phyloP scores from a whole-genome alignment of 2,113 vertebrate species.

The Mola mola region DNA sequence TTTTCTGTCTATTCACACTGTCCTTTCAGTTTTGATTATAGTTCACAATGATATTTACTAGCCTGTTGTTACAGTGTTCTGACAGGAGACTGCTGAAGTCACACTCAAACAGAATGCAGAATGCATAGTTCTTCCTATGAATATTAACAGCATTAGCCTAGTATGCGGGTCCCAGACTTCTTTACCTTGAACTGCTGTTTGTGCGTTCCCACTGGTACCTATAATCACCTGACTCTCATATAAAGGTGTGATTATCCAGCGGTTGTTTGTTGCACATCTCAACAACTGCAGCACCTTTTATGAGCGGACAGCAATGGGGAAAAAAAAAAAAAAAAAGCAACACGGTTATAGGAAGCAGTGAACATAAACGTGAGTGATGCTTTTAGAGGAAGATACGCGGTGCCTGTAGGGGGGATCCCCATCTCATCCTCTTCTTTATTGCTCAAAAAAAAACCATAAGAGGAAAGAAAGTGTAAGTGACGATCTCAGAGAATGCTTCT shows the following conservation, averaged over 20 bases:
- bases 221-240: constrained; percentile 41
- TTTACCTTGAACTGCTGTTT: not conserved
- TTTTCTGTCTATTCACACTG: no score
- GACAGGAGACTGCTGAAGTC: no score
- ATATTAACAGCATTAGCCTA: no score
- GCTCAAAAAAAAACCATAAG: constrained; percentile 43
- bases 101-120: no score
- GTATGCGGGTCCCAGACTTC: not conserved
- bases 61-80: no score
- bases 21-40: no score
- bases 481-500: constrained; percentile 5
- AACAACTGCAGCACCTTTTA: constrained; percentile 79
- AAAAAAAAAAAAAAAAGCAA: constrained; percentile 81
- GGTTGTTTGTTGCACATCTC: constrained; percentile 63
- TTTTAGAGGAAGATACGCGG: constrained; percentile 78
- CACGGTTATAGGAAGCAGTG: constrained; percentile 74
- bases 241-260: constrained; percentile 37
- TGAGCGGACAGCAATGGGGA: constrained; percentile 79
- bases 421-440: constrained; percentile 55
- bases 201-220: constrained; percentile 10
- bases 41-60: no score
- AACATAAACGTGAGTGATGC: constrained; percentile 83
- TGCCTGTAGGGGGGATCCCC: constrained; percentile 70
- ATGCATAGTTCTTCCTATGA: no score
- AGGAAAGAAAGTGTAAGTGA: constrained; percentile 51